These are phyloP conservation scores for Drosophila malerkotliana DNA, from an alignment of 1,140 invertebrate genomes.

Conservation along the genomic window DNA sequence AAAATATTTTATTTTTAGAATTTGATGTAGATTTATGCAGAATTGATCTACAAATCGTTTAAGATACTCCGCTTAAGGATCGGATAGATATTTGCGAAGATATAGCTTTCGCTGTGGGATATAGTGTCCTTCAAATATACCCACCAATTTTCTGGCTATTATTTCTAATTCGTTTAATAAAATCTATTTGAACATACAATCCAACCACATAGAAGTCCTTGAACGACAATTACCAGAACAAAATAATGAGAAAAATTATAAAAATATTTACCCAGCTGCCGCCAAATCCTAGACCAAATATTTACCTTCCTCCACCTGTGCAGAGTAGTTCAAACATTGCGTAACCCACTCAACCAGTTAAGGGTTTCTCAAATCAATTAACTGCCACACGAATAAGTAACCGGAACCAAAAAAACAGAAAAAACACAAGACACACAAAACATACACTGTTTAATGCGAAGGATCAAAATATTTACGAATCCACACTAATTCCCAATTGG, in stretches of 20 bases:
- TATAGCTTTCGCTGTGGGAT: too few species aligned
- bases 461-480: conserved; percentile 80
- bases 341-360: conserved; percentile 31
- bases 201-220: background rate
- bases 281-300: conserved; percentile 27
- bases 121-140: too few species aligned
- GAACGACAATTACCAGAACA: background rate
- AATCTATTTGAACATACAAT: background rate
- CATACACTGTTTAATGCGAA: conserved; percentile 54
- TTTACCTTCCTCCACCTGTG: conserved; percentile 21
- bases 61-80: too few species aligned
- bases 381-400: conserved; percentile 52
- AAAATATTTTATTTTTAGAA: too few species aligned
- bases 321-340: conserved; percentile 2
- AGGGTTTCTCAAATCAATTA: conserved; percentile 68
- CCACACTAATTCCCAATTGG: conserved; percentile 79
- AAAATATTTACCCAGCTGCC: conserved; percentile 30
- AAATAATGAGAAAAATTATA: background rate
- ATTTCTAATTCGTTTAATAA: too few species aligned
- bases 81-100: too few species aligned
- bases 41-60: too few species aligned
- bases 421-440: conserved; percentile 31
- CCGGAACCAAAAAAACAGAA: conserved; percentile 25
- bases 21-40: too few species aligned
- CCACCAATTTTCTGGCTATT: too few species aligned